Conservation (phyloP, 1,140 invertebrate genomes). For the Adelges cooleyi region DNA sequence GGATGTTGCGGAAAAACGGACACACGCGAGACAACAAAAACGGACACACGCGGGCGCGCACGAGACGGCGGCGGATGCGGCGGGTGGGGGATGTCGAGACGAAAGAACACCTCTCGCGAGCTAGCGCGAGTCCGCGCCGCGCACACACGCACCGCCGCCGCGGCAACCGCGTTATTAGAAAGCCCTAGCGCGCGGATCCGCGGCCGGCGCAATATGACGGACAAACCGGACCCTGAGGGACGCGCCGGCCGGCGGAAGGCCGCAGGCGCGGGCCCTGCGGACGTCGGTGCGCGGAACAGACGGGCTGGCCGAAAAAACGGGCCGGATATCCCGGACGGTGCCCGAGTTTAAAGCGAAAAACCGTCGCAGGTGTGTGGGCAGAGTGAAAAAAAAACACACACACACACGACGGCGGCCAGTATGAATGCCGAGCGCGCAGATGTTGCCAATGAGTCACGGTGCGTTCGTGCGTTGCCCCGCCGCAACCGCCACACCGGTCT, state of each 20-base stretch:
- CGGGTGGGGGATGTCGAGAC: background rate
- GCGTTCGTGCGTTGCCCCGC: conserved; percentile 17
- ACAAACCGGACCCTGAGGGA: conserved; percentile 18
- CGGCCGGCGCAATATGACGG: conserved; percentile 19
- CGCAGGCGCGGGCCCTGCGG: background rate
- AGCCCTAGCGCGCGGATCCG: conserved; percentile 6
- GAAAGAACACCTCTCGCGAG: conserved; percentile 1
- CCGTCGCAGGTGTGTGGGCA: conserved; percentile 28
- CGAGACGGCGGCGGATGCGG: background rate
- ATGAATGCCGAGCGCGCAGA: conserved; percentile 14
- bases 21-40: too few species aligned
- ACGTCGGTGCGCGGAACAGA: conserved; percentile 1
- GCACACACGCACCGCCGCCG: background rate
- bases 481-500: background rate
- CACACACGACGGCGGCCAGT: too few species aligned
- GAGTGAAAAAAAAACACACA: background rate
- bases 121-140: too few species aligned
- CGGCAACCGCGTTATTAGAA: background rate
- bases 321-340: background rate
- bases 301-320: conserved; percentile 3
- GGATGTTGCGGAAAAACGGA: background rate
- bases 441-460: conserved; percentile 26
- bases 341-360: conserved; percentile 8
- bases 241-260: background rate
- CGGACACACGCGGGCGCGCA: background rate